Evolutionary conservation across 2,888 invertebrate species (phyloP).

Genomic region (Parnassius smintheus): DNA sequence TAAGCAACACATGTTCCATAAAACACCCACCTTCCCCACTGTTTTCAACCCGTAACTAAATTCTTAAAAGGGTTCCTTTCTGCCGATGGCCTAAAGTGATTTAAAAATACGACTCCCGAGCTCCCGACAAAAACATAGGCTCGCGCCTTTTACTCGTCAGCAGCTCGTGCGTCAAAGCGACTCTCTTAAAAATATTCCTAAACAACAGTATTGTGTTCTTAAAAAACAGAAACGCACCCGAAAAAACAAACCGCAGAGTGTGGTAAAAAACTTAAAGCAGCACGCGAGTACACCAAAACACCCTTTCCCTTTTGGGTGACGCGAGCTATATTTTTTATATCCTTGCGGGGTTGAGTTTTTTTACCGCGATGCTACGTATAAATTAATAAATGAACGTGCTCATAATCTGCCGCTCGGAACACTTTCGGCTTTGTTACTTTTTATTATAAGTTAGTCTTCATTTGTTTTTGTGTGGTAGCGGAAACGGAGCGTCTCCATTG

Average conservation of each 20-base stretch:
- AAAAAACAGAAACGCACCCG: constrained; percentile 77
- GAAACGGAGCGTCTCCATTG: constrained; percentile 68
- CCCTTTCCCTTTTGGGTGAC: constrained; percentile 80
- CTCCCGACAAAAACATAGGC: constrained; percentile 61
- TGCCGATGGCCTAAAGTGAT: constrained; percentile 67
- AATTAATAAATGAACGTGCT: constrained; percentile 80
- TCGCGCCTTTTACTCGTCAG: constrained; percentile 63
- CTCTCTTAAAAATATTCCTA: constrained; percentile 74
- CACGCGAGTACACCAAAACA: constrained; percentile 74
- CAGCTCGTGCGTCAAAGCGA: constrained; percentile 66
- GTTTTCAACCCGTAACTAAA: constrained; percentile 67
- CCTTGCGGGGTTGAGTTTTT: constrained; percentile 74
- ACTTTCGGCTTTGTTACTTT: constrained; percentile 78
- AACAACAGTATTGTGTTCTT: constrained; percentile 77
- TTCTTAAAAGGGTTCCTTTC: constrained; percentile 60
- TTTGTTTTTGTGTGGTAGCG: constrained; percentile 75
- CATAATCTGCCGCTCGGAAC: constrained; percentile 77
- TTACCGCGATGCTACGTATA: constrained; percentile 75
- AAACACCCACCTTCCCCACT: constrained; percentile 60
- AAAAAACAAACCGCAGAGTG: constrained; percentile 79
- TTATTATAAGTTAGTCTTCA: constrained; percentile 65
- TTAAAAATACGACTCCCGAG: constrained; percentile 70
- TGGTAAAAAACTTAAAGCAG: constrained; percentile 77
- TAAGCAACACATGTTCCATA: constrained; percentile 41
- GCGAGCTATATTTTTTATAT: constrained; percentile 75